A percentile compares a stretch with the other conserved stretches of the same genome.
Evolutionary conservation across 2,797 vertebrate genomes (phyloP).

Genomic region (Choloepus didactylus): DNA sequence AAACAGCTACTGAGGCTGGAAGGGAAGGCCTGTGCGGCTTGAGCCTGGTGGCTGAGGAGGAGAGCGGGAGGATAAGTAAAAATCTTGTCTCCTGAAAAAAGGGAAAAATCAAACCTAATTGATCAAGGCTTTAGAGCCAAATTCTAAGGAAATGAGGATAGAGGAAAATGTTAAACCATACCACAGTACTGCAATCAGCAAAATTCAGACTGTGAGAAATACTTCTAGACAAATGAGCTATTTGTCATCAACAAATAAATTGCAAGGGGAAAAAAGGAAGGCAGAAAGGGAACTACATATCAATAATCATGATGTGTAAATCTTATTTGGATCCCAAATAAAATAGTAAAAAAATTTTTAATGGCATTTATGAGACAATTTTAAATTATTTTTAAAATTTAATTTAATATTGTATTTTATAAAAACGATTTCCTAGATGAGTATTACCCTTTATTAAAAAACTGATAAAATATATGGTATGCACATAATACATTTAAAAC

Average conservation of each 20-base stretch:
- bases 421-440: conserved; percentile 76
- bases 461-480: conserved; percentile 54
- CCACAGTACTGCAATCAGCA: background rate
- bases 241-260: background rate
- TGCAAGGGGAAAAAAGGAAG: background rate
- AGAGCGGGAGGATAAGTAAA: background rate
- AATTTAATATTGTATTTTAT: conserved; percentile 68
- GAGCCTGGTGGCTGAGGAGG: background rate
- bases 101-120: background rate
- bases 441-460: conserved; percentile 74
- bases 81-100: background rate
- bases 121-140: background rate
- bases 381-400: too few relatives aligned
- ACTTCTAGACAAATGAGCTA: background rate
- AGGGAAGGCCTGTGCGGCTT: background rate
- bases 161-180: background rate
- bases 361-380: background rate
- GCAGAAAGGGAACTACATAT: background rate
- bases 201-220: background rate
- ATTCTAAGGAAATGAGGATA: background rate
- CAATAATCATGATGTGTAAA: background rate
- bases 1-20: background rate
- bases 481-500: conserved; percentile 48
- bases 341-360: background rate
- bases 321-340: background rate